These are phyloP conservation scores for Alouatta palliata DNA, from an alignment of 2,113 vertebrate genomes.

Conservation along the genomic window DNA sequence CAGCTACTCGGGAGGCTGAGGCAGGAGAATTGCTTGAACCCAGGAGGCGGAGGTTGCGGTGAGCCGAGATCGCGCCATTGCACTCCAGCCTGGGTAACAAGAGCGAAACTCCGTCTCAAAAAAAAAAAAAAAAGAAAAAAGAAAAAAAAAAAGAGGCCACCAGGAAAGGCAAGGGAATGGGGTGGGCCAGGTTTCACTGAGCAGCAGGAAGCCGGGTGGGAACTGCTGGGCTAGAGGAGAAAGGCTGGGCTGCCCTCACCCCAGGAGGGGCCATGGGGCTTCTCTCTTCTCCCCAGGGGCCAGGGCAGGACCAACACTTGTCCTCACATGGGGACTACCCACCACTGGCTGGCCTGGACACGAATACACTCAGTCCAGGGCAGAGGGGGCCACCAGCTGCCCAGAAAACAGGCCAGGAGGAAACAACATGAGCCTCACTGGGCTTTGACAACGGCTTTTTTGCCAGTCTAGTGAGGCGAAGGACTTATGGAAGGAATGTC, in stretches of 20 bases:
- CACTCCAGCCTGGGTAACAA: no score
- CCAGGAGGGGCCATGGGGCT: background rate
- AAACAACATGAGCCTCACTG: fast-evolving
- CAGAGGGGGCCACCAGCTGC: background rate
- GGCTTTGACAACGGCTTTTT: background rate
- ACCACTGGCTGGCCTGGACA: no score
- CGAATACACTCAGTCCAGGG: background rate
- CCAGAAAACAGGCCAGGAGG: background rate
- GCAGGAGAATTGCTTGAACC: no score
- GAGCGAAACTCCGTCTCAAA: no score
- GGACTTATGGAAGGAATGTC: background rate
- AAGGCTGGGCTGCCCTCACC: background rate
- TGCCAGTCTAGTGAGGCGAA: background rate
- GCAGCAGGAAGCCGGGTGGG: background rate
- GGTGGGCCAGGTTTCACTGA: background rate
- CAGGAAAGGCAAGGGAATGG: background rate
- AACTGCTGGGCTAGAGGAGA: fast-evolving
- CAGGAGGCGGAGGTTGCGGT: no score
- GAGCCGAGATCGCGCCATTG: no score
- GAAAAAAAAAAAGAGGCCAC: background rate
- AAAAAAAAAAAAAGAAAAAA: no score
- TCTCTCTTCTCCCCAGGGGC: background rate
- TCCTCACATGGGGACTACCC: background rate
- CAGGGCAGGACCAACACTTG: background rate
- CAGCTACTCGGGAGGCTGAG: no score